Base-by-base conservation (phyloP, 1,140 invertebrate genomes). In the Trypoxylus dichotomus region DNA sequence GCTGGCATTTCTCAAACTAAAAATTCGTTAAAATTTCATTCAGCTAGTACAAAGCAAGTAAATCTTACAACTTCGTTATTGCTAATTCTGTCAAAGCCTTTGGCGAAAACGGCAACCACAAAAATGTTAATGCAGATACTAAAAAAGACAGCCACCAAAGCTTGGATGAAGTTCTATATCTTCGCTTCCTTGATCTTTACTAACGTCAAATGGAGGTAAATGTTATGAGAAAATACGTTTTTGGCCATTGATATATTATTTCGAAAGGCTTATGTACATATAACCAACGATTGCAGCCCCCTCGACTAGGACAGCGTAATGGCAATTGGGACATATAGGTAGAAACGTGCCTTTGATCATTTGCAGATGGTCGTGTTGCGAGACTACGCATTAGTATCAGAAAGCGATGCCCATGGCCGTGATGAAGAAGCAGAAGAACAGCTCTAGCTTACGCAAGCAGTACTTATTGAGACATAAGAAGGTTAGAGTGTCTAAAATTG, bases 71-170 rank as follows among this genome's bases (percentile, higher is more conserved):
- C 42, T 83, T 95, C 88, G 2, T 79, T 47, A 85, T 94, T 93
- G 0, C 91, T 94, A 92, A 92, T 92, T 3, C 90, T 86, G 83
- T 90, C 94, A 80, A 97, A 89, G 32, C 95, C 95, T 84, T 93
- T 88, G 29, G 94, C 96, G 87, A 97, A 98, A 7, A 97, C 95
- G 1, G 94, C 86, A 0, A 96, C 93, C 2, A 98, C 96, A 87
- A 97, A 96, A 6, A 97, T 90, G 85, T 98, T 98, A 78, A 98
- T 97, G 29, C 97, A 85, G 81, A 97, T 96, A 10, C 95, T 96
- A 3, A 95, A 89, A 78, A 96, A 91, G 1, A 97, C 85, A 11
- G 96, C 96, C 71, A 97, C 88, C 7, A 2, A 88, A 86, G 8
- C 94, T 93, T 98, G 96, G 79, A 97, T 91, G 80, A 96, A 95